Conservation (phyloP, 2,888 invertebrate species). For the Boloria selene region DNA sequence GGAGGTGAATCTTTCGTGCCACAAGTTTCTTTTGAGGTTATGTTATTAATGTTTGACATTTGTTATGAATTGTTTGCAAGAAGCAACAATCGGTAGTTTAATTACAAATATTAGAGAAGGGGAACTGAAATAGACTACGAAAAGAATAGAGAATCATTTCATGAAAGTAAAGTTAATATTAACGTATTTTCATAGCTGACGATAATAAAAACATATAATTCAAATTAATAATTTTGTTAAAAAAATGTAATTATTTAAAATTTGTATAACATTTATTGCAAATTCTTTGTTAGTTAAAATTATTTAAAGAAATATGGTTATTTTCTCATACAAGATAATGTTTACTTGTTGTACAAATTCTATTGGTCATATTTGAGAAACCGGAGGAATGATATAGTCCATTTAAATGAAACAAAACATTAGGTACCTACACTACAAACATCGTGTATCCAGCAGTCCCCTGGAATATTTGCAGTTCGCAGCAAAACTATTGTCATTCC, state of each 20-base stretch:
- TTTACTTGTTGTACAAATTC: neutral
- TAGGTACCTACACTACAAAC: neutral
- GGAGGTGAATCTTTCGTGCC: conserved; percentile 27
- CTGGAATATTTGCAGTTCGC: conserved; percentile 36
- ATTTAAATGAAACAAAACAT: conserved; percentile 16
- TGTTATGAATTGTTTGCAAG: conserved; percentile 68
- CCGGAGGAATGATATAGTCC: neutral
- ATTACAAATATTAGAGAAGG: conserved; percentile 21
- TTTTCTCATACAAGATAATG: too few relatives aligned
- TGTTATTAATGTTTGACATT: conserved; percentile 62
- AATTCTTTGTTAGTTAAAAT: too few relatives aligned
- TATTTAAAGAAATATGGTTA: too few relatives aligned
- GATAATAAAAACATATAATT: too few relatives aligned
- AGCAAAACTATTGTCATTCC: conserved; percentile 37
- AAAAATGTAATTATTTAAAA: too few relatives aligned
- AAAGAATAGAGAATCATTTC: too few relatives aligned
- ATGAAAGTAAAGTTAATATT: too few relatives aligned
- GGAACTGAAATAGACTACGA: neutral
- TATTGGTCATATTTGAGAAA: neutral
- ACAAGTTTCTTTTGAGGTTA: conserved; percentile 55
- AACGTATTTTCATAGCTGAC: too few relatives aligned
- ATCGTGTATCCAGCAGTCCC: conserved; percentile 30
- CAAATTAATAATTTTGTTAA: too few relatives aligned
- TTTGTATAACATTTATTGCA: too few relatives aligned
- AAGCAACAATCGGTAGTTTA: conserved; percentile 62